Conservation (phyloP, 2,113 vertebrate species). For the Puma concolor region DNA sequence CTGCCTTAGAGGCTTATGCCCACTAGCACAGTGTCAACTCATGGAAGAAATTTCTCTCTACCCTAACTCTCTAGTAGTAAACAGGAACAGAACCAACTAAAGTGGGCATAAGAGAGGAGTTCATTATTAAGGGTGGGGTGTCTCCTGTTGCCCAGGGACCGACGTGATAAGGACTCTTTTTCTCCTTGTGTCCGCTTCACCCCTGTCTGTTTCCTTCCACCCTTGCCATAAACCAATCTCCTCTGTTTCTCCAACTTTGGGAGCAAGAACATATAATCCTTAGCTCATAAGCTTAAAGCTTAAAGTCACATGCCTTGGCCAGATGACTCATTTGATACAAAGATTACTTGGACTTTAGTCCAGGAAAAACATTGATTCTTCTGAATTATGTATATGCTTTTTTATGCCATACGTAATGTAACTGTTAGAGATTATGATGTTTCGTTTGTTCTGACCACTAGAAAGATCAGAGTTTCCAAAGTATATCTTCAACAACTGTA, state of each 20-base stretch:
- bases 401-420: accelerated
- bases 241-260: accelerated
- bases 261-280: accelerated
- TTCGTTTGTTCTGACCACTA: neutral
- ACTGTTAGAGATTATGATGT: accelerated
- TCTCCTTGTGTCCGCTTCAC: accelerated
- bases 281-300: neutral
- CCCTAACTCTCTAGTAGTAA: neutral
- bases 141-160: neutral
- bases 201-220: neutral
- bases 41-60: neutral
- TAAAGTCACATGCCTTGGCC: neutral
- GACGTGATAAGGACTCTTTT: accelerated
- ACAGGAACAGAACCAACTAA: too few relatives aligned
- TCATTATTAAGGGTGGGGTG: too few relatives aligned
- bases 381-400: neutral
- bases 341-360: neutral
- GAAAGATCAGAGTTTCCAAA: neutral
- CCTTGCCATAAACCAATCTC: neutral
- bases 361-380: neutral
- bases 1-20: accelerated
- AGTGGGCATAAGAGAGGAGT: neutral
- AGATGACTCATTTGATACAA: neutral
- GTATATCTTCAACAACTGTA: neutral
- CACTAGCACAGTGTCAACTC: neutral